Evolutionary conservation across 2,113 vertebrate genomes (phyloP).

Genomic region (Smithornis capensis): DNA sequence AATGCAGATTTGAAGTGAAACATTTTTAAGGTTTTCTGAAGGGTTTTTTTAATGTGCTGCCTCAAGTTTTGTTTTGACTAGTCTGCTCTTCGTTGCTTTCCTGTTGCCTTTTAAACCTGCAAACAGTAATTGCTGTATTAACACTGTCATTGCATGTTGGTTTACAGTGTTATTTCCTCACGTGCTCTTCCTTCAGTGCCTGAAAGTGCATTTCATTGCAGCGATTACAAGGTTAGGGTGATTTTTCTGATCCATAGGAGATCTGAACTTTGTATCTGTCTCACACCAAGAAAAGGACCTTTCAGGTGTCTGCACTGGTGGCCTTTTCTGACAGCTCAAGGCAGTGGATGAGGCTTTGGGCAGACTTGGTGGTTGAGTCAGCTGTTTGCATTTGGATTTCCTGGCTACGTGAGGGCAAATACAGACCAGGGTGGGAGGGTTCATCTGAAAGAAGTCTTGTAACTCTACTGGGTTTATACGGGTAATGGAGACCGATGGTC

Average conservation of each 20-base stretch:
- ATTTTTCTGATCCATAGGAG: background rate
- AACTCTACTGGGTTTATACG: background rate
- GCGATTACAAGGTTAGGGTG: background rate
- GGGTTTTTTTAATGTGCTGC: background rate
- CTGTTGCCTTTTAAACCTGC: background rate
- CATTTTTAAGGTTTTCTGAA: background rate
- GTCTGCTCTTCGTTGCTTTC: background rate
- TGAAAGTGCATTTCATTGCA: background rate
- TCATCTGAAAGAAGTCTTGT: background rate
- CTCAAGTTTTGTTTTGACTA: background rate
- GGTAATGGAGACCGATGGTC: background rate
- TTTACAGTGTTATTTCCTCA: background rate
- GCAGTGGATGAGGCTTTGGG: background rate
- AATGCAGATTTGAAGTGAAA: background rate
- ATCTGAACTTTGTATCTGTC: background rate
- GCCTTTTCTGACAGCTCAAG: background rate
- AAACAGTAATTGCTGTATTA: background rate
- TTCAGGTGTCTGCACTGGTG: background rate
- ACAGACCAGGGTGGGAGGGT: accelerated
- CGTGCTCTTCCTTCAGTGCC: background rate
- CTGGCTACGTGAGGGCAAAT: background rate
- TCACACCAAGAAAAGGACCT: background rate
- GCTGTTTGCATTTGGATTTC: background rate
- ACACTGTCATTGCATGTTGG: background rate
- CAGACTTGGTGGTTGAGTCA: background rate